phyloP scores from a whole-genome alignment of 2,888 invertebrate genomes.

The Ophion slaviceki region DNA sequence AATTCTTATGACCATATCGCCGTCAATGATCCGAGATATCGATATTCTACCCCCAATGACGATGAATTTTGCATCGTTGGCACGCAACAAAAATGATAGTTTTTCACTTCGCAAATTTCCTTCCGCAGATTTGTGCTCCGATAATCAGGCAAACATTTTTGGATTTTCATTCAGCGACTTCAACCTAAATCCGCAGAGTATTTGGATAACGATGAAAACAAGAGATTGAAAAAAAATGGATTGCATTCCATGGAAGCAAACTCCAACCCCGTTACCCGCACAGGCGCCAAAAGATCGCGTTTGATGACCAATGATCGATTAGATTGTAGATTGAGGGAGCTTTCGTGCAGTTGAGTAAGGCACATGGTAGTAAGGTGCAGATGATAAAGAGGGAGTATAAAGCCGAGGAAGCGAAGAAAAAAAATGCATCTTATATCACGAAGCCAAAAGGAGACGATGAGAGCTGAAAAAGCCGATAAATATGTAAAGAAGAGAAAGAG shows the following conservation, averaged over 20 bases:
- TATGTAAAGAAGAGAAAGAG: slow-evolving; percentile 65
- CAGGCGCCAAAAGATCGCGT: neutral
- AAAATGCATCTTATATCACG: slow-evolving; percentile 9
- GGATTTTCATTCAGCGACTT: too few relatives aligned
- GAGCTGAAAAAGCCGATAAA: slow-evolving; percentile 50
- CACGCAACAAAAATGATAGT: too few relatives aligned
- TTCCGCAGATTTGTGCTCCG: too few relatives aligned
- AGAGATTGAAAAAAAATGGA: too few relatives aligned
- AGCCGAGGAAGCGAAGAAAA: slow-evolving; percentile 28
- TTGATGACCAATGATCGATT: slow-evolving; percentile 49
- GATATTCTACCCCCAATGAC: neutral
- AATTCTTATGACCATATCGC: neutral
- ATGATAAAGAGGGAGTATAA: slow-evolving; percentile 37
- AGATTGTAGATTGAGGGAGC: slow-evolving; percentile 34
- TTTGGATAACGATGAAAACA: too few relatives aligned
- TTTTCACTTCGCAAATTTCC: too few relatives aligned
- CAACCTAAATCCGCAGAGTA: too few relatives aligned
- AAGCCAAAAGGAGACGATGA: slow-evolving; percentile 30
- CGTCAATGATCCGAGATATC: slow-evolving; percentile 3
- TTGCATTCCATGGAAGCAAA: too few relatives aligned
- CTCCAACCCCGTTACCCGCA: neutral
- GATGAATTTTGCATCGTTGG: too few relatives aligned
- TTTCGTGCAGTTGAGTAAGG: slow-evolving; percentile 40
- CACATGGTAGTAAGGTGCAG: slow-evolving; percentile 41
- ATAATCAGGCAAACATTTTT: too few relatives aligned